Base-by-base conservation (phyloP, 1,140 invertebrate genomes). In the Bursaphelenchus mucronatus region DNA sequence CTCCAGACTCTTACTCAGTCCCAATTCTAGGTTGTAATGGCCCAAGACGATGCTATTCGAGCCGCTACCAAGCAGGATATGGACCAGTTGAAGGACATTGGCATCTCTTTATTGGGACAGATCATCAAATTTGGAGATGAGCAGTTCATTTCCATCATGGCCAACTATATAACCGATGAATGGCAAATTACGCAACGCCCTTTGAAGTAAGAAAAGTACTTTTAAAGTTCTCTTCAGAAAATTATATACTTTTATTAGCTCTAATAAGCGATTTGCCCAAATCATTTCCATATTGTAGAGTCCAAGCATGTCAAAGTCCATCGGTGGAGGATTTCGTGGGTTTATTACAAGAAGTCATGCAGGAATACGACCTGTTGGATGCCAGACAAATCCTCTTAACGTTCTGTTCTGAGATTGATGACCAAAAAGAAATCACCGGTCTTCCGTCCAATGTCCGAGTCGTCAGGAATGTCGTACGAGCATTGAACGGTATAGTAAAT, bases 111-210 rank as follows among this genome's bases (percentile, higher is more conserved):
- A 9, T 63, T 45, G 40, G 72, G 74, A 39, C 75, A 76, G 45
- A 44, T 41, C 30, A 30, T 74, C 17, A 13, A 59, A 40, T 74
- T 69, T 50, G 63, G 21, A 11, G 71, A 61, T 2, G 61, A 61
- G 45, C 41, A 39, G 9, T 67, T 70, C 43, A 17, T 78, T 13
- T 41, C 44, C 52, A 45, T 74, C 8, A 52, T 40, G 8, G 71
- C 47, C 41, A 77, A 73, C 62, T 74, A 74, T 53, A 64, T 74
- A 15, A 74, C 71, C 2, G 75, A 74, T 39, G 71, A 74, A 45
- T 74, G 71, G 71, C 65, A 64, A 49, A 55, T 74, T 17, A 75
- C 71, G 40, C 46, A 61, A 21, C 73, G 71, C 13, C 52, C 45
- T 21, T 50, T 74, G 15, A 67, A 66, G 71, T 73, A 30, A 21